phyloP scores from a whole-genome alignment of 2,113 vertebrate species.

The Channa argus region DNA sequence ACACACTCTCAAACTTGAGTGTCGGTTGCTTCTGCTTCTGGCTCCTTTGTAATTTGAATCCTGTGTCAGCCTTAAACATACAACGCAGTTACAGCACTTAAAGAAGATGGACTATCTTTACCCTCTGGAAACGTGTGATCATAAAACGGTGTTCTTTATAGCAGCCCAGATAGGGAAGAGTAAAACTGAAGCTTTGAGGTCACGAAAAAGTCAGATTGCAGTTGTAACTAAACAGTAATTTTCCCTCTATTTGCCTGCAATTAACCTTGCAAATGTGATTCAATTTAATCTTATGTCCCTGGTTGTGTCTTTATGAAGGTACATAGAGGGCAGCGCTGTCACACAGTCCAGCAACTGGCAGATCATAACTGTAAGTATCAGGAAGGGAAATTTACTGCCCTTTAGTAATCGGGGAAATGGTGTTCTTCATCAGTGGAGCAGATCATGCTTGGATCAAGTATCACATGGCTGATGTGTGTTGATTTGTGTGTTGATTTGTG shows the following conservation, averaged over 20 bases:
- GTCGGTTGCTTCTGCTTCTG: too few species aligned
- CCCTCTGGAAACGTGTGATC: conserved; percentile 31
- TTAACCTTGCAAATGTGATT: conserved; percentile 27
- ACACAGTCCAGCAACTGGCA: conserved; percentile 47
- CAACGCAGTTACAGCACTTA: not conserved
- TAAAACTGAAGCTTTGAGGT: conserved; percentile 37
- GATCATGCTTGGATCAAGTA: conserved; percentile 31
- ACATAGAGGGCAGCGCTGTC: conserved; percentile 37
- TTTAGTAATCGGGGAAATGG: conserved; percentile 63
- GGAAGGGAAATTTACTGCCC: conserved; percentile 60
- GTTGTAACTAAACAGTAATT: conserved; percentile 48
- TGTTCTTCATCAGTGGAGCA: conserved; percentile 29
- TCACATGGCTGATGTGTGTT: conserved; percentile 13
- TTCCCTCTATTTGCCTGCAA: conserved; percentile 36
- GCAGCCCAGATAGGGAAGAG: conserved; percentile 45
- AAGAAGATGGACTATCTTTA: conserved; percentile 4
- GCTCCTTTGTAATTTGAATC: too few species aligned
- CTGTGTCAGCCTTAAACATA: not conserved
- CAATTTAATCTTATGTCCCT: not conserved
- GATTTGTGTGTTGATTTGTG: conserved; percentile 41
- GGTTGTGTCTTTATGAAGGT: conserved; percentile 25
- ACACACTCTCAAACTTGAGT: too few species aligned
- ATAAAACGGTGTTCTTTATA: conserved; percentile 49
- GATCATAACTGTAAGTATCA: conserved; percentile 74
- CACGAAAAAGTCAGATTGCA: conserved; percentile 29